These are phyloP conservation scores for Anableps anableps DNA, from an alignment of 2,797 vertebrate species.

Conservation along the genomic window DNA sequence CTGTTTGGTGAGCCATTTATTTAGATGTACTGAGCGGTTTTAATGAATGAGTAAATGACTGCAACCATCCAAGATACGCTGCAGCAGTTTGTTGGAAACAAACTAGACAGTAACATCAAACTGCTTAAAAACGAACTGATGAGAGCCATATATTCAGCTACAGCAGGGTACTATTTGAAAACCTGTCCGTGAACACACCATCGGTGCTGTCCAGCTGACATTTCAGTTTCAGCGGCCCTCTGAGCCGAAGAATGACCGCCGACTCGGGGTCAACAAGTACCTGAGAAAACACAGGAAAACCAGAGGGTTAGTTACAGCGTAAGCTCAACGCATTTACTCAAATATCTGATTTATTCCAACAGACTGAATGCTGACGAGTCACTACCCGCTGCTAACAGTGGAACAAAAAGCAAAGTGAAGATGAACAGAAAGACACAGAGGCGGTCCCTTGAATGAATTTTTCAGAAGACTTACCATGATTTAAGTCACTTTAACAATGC, in stretches of 20 bases:
- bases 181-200: conserved; percentile 75
- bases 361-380: neutral
- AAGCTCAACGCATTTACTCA: neutral
- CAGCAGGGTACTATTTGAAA: neutral
- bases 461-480: conserved; percentile 58
- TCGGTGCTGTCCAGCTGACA: conserved; percentile 86
- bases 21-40: neutral
- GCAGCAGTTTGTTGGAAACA: neutral
- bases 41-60: neutral
- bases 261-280: conserved; percentile 59
- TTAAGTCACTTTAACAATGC: neutral
- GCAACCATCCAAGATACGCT: too few species aligned
- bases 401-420: too few species aligned
- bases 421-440: neutral
- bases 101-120: neutral
- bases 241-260: conserved; percentile 84
- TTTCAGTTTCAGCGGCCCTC: conserved; percentile 87
- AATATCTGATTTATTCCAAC: neutral
- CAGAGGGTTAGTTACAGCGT: neutral
- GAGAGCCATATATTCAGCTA: neutral
- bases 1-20: too few species aligned
- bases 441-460: neutral
- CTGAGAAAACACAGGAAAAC: conserved; percentile 50
- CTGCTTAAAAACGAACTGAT: too few species aligned
- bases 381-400: neutral